Percentiles rank a stretch among this genome's conserved stretches.
phyloP scores from a whole-genome alignment of 2,888 invertebrate species.

The Acrocera orbiculus region DNA sequence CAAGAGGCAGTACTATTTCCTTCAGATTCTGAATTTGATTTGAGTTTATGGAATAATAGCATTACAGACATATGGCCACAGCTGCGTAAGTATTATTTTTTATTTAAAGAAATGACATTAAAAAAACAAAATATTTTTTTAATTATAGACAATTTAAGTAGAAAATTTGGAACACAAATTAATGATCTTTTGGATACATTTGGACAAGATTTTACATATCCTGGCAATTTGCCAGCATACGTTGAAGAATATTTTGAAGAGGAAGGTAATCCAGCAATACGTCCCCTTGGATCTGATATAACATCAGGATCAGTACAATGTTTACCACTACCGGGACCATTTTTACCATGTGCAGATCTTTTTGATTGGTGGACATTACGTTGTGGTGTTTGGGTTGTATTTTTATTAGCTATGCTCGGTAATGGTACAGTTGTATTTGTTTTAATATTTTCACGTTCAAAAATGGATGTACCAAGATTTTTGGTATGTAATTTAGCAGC shows the following conservation, averaged over 20 bases:
- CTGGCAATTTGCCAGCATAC: slow-evolving; percentile 49
- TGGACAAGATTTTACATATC: slow-evolving; percentile 50
- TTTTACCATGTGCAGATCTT: slow-evolving; percentile 85
- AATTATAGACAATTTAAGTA: slow-evolving; percentile 48
- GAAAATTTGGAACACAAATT: slow-evolving; percentile 51
- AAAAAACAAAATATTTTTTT: background rate
- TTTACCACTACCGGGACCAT: slow-evolving; percentile 76
- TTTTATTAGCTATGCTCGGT: slow-evolving; percentile 84
- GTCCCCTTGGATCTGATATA: slow-evolving; percentile 17
- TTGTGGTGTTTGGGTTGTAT: slow-evolving; percentile 95
- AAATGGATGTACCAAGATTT: slow-evolving; percentile 93
- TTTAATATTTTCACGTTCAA: slow-evolving; percentile 72
- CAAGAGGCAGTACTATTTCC: slow-evolving; percentile 52
- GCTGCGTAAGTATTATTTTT: slow-evolving; percentile 42
- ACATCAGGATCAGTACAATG: slow-evolving; percentile 40
- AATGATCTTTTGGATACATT: slow-evolving; percentile 52
- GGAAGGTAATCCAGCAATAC: slow-evolving; percentile 26
- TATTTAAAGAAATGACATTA: too few species aligned
- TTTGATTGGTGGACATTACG: slow-evolving; percentile 97
- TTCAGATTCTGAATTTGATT: slow-evolving; percentile 48
- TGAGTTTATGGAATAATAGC: slow-evolving; percentile 63
- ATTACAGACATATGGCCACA: slow-evolving; percentile 69
- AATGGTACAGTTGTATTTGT: slow-evolving; percentile 94
- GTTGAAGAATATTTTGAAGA: slow-evolving; percentile 58
- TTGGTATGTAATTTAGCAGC: slow-evolving; percentile 92